A percentile compares a stretch with the other conserved stretches of the same genome.
phyloP scores from a whole-genome alignment of 2,113 vertebrate species.

The Pseudorasbora parva region DNA sequence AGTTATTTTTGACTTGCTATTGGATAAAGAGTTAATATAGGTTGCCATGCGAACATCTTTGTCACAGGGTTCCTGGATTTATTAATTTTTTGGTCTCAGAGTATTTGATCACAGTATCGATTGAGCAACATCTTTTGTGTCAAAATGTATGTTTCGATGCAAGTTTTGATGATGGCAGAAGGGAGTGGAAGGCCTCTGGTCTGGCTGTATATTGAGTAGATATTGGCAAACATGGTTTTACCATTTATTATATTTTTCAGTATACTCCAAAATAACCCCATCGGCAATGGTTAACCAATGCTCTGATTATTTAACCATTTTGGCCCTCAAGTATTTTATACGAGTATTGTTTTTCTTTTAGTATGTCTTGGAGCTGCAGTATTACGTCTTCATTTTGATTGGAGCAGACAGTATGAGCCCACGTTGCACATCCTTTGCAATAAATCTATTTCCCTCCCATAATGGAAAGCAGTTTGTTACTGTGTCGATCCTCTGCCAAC shows the following conservation, averaged over 20 bases:
- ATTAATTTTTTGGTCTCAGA: neutral
- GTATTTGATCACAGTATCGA: neutral
- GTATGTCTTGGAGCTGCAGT: neutral
- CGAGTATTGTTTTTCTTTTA: neutral
- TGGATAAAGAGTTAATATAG: neutral
- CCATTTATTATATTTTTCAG: neutral
- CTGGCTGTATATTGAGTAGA: neutral
- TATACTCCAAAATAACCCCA: neutral
- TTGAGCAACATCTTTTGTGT: neutral
- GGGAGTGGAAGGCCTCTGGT: neutral
- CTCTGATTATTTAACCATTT: neutral
- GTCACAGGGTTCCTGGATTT: neutral
- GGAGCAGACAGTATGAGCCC: neutral
- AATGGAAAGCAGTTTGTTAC: neutral
- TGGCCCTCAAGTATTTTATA: neutral
- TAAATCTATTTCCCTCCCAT: neutral
- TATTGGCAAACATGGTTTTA: neutral
- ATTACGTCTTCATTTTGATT: neutral
- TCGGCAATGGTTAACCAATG: slow-evolving; percentile 1
- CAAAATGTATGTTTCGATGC: neutral
- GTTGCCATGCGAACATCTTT: neutral
- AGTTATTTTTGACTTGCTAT: neutral
- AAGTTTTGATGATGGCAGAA: neutral
- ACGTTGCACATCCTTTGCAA: slow-evolving; percentile 1
- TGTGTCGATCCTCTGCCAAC: neutral